Percentiles rank a stretch among this genome's conserved stretches.
Conservation (phyloP, 2,888 invertebrate genomes). For the Pseudococcus longispinus region DNA sequence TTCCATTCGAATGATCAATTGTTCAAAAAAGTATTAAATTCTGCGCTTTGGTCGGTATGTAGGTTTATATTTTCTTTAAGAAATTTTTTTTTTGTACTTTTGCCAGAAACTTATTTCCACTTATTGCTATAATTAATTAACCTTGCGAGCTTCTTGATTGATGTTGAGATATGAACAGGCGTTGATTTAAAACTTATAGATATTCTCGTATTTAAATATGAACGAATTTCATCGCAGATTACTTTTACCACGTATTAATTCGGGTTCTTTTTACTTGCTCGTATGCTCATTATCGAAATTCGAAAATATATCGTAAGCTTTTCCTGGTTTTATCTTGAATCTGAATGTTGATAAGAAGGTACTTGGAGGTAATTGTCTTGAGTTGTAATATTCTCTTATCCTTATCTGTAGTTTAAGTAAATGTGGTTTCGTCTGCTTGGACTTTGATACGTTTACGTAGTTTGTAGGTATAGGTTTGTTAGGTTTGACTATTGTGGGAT, state of each 20-base stretch:
- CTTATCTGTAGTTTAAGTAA: not conserved
- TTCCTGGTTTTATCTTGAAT: not conserved
- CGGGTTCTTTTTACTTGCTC: not conserved
- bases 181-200: not conserved
- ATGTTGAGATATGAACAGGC: no score
- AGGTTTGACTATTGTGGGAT: not conserved
- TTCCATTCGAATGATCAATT: not conserved
- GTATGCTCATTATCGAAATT: not conserved
- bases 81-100: not conserved
- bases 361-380: not conserved
- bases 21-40: not conserved
- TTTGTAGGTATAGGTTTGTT: not conserved
- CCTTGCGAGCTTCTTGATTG: no score
- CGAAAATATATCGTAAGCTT: not conserved
- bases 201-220: not conserved
- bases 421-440: not conserved
- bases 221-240: not conserved
- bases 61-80: not conserved
- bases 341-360: not conserved
- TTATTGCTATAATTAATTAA: not conserved
- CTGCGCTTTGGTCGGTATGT: not conserved
- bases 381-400: not conserved
- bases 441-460: not conserved
- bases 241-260: not conserved
- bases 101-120: not conserved